These are phyloP conservation scores for Corythornis vintsioides DNA, from an alignment of 2,113 vertebrate genomes.

Conservation along the genomic window DNA sequence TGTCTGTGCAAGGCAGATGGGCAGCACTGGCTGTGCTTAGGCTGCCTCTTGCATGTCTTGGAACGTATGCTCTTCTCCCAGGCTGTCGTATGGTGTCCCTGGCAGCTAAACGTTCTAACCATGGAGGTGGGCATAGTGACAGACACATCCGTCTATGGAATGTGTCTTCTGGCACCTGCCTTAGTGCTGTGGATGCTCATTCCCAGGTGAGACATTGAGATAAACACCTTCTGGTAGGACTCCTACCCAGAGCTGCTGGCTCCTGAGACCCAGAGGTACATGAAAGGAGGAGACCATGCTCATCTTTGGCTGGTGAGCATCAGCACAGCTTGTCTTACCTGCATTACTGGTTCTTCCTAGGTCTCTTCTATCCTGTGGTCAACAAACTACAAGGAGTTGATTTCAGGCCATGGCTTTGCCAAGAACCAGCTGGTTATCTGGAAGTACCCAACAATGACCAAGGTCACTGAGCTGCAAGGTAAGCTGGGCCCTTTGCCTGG, in stretches of 20 bases:
- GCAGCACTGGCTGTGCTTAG: neutral
- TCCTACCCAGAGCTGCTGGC: neutral
- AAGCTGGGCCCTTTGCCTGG: neutral
- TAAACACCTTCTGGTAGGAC: neutral
- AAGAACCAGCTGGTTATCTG: slow-evolving; percentile 92
- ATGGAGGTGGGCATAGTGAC: slow-evolving; percentile 96
- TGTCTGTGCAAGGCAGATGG: rapidly evolving
- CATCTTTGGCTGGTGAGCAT: neutral
- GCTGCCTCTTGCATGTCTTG: neutral
- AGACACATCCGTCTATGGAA: slow-evolving; percentile 96
- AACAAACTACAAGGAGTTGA: slow-evolving; percentile 92
- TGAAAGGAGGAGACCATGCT: neutral
- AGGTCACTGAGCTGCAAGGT: slow-evolving; percentile 90
- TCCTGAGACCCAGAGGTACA: neutral
- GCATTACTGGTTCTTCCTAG: slow-evolving; percentile 65
- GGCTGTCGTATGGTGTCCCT: slow-evolving; percentile 96
- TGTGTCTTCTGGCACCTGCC: slow-evolving; percentile 88
- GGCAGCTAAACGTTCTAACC: slow-evolving; percentile 92
- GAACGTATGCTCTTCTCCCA: slow-evolving; percentile 37
- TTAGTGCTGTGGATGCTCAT: slow-evolving; percentile 86
- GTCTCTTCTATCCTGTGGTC: slow-evolving; percentile 93
- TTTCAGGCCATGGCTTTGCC: slow-evolving; percentile 93
- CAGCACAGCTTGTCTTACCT: neutral
- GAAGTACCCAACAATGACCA: slow-evolving; percentile 92
- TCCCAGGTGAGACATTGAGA: slow-evolving; percentile 84